Evolutionary conservation across 2,797 vertebrate species (phyloP), one percentile per base, ranked within the genome.

Genomic region (Microcaecilia unicolor): DNA sequence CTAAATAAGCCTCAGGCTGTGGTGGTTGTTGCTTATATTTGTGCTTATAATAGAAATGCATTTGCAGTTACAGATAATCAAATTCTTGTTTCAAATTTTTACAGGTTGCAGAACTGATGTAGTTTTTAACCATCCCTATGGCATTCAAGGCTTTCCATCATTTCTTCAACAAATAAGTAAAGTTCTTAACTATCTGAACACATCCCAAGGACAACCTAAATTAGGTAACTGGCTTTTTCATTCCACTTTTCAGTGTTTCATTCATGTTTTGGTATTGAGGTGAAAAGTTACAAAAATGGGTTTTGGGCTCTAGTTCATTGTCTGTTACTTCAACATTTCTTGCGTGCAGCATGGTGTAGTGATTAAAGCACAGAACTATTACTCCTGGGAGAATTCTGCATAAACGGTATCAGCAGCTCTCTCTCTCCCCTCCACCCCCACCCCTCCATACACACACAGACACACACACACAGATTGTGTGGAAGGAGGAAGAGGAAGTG

Each of bases 101-200:
- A 4, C 64, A 98, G 94, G 87, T 41, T 67, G 82, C 6, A 70
- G 37, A 62, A 37, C 75, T 18, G 87, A 95, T 43, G 56, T 50
- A 1, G 56, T 70, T 28, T 53, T 68, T 11, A 41, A 70, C 31
- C 74, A 60, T 43, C 39, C 73, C 17, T 83, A 87, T 18, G 86
- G 81, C 10, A 67, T 99, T 47, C 78, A 64, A 48, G 93, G 96
- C 21, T 95, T 97, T 54, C 86, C 90, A 13, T 61, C 63, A 42
- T 67, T 97, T 28, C 77, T 97, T 31, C 90, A 94, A 30, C 88
- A 91, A 72, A 85, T 98, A 63, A 91, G 61, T 77, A 97, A 90
- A 80, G 86, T 98, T 60, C 79, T 97, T 42, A 97, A 86, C 55
- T 89, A 85, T 25, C 48, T 44, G 1, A 61, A 58, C 27, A 28